Conservation (phyloP, 2,113 vertebrate genomes). For the Verasper variegatus region DNA sequence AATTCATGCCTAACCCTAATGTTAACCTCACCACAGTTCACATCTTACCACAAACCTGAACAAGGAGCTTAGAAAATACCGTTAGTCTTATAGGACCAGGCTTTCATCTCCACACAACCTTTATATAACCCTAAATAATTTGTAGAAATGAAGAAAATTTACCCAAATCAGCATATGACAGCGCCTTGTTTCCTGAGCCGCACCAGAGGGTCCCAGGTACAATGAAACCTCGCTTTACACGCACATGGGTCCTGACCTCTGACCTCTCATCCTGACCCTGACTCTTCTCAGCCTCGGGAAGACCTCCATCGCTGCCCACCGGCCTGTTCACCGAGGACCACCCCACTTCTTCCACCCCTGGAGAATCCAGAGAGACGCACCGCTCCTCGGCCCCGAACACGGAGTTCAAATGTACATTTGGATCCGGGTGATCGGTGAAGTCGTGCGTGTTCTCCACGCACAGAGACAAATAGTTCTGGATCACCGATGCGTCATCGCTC, state of each 20-base stretch:
- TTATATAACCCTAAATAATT: neutral
- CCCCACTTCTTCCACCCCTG: fast-evolving
- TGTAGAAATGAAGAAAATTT: slow-evolving; percentile 16
- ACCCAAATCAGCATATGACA: slow-evolving; percentile 84
- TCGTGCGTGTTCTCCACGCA: slow-evolving; percentile 63
- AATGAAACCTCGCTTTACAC: slow-evolving; percentile 85
- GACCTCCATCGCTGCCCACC: slow-evolving; percentile 18
- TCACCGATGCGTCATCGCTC: slow-evolving; percentile 59
- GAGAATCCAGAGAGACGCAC: slow-evolving; percentile 46
- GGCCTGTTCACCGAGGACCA: neutral
- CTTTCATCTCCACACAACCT: neutral
- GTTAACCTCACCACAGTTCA: no score
- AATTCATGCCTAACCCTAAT: neutral
- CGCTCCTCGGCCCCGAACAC: slow-evolving; percentile 38
- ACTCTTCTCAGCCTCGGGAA: neutral
- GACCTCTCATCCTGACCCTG: slow-evolving; percentile 22
- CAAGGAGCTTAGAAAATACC: no score
- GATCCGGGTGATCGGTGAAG: slow-evolving; percentile 45
- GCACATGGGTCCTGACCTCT: slow-evolving; percentile 44
- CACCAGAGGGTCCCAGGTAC: slow-evolving; percentile 94
- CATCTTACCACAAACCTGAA: no score
- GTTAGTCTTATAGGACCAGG: no score
- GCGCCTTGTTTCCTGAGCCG: slow-evolving; percentile 86
- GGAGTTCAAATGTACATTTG: slow-evolving; percentile 17
- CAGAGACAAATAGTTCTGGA: slow-evolving; percentile 55